Base-by-base conservation (phyloP, 2,113 vertebrate genomes). In the Onychostruthus taczanowskii region DNA sequence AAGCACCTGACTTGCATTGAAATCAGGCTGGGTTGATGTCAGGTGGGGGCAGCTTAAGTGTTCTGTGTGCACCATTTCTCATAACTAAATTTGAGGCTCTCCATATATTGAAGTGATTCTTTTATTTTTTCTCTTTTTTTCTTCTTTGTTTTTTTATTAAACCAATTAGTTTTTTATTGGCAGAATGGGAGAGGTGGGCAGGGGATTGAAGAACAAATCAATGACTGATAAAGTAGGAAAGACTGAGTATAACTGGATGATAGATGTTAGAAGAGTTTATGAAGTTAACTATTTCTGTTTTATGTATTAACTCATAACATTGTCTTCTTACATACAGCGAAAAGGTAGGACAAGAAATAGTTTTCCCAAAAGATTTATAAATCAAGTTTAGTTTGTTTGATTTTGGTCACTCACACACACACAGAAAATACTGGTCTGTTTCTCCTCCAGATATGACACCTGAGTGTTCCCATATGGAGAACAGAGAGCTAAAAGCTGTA, bases 61-160 rank as follows among this genome's bases (percentile, higher is more conserved):
- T 94, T 86, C 91, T 92, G 21, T 67, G 56, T 22, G 61, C 53
- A 44, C 28, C 11, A 22, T 84, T 83, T 67, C 80, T 91, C 78
- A 81, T 76, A 73, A 94, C 92, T 89, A 82, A 92, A 80, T 53
- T 37, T 70, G 35, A 95, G 46, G 30, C 41, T 87, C 59, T 96
- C 86, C 80, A 43, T 68, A 11, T 91, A 81, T n/a, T 91, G 28
- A 85, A 86, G 56, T 66, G 50, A 75, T 24, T 22, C 8, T 14
- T 28, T 46, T 55, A 2, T 16, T 50, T 20, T 41, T 18, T 11
- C 4, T 37, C 9, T 37, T 12, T 16, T 37, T 55, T 18, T 15
- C 7, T 9, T 21, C 31, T 33, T 52, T 20, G 17, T 24, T 53
- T 62, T 63, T 70, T n/a, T 17, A 78, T 89, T 19, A 94, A 93